Conservation (phyloP, 2,797 vertebrate genomes). For the Chelon labrosus region DNA sequence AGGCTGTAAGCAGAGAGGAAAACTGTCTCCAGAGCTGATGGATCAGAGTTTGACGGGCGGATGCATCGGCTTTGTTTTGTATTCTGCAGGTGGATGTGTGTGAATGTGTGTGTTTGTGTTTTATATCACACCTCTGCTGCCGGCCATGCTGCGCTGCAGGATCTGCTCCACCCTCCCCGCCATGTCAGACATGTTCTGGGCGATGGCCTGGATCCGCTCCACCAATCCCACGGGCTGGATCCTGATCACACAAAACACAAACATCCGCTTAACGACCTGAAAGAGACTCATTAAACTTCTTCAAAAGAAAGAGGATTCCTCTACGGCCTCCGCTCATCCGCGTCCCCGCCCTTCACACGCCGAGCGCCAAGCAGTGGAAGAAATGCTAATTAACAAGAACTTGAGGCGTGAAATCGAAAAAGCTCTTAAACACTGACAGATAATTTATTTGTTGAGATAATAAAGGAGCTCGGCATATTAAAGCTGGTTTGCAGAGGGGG, state of each 20-base stretch:
- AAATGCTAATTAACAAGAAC: conserved; percentile 71
- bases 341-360: conserved; percentile 29
- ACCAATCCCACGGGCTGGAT: conserved; percentile 88
- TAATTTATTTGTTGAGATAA: conserved; percentile 70
- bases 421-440: conserved; percentile 67
- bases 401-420: conserved; percentile 73
- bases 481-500: conserved; percentile 22
- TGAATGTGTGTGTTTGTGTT: conserved; percentile 8
- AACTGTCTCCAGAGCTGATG: conserved; percentile 39
- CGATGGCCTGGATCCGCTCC: conserved; percentile 96
- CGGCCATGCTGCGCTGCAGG: conserved; percentile 90
- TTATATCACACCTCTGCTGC: conserved; percentile 84
- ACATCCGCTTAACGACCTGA: conserved; percentile 1
- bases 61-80: conserved; percentile 36
- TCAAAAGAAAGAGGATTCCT: conserved; percentile 21
- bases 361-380: conserved; percentile 47
- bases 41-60: conserved; percentile 30
- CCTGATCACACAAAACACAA: conserved; percentile 60
- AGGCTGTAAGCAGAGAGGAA: conserved; percentile 22
- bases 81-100: conserved; percentile 35
- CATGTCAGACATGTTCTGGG: conserved; percentile 96
- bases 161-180: conserved; percentile 95
- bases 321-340: background rate
- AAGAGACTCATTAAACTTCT: conserved; percentile 17
- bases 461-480: conserved; percentile 58